Base-by-base conservation (phyloP, 2,797 vertebrate species). In the Cynopterus sphinx region DNA sequence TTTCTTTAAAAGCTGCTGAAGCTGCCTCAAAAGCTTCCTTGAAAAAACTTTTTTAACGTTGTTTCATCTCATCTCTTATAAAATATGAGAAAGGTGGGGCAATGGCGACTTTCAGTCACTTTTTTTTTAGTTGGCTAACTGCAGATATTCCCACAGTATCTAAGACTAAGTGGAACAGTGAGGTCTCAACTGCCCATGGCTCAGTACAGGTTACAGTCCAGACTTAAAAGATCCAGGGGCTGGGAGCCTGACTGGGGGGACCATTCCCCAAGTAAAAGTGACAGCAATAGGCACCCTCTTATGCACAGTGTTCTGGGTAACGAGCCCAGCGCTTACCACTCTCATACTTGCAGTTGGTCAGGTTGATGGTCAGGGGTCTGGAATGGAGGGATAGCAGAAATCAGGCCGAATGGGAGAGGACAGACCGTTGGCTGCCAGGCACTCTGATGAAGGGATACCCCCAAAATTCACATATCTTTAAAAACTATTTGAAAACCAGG, bases 281-380 rank as follows among this genome's bases (percentile, higher is more conserved):
- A 39, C 13, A 63, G 65, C 78, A 53, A 68, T 22, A 41, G n/a
- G 4, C 11, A 15, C 36, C 70, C 28, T 43, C 75, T 39, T 65
- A 9, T 1, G 10, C 2, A 10, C 5, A 2, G 36, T 7, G 57
- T 65, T 15, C 46, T 59, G 24, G 71, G 21, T 6, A 51, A 84
- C 0, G 5, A 6, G 19, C 16, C 2, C 1, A 24, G 74, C 0
- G 17, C 99, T 98, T 97, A 99, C 98, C 98, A 0, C 98, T 99
- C 74, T 99, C 98, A 1, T 99, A 99, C 94, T 97, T 98, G 98
- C 98, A 99, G 97, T 90, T 96, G 87, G 89, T 98, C 96, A 99
- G 93, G 61, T 98, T 98, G 97, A 99, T 98, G 93, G 98, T 97
- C 87, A 98, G 96, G 9, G 96, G 19, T 55, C 98, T 99, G 94